Evolutionary conservation across 2,113 vertebrate species (phyloP), one percentile per base, ranked within the genome.

Genomic region (Etia nguti): DNA sequence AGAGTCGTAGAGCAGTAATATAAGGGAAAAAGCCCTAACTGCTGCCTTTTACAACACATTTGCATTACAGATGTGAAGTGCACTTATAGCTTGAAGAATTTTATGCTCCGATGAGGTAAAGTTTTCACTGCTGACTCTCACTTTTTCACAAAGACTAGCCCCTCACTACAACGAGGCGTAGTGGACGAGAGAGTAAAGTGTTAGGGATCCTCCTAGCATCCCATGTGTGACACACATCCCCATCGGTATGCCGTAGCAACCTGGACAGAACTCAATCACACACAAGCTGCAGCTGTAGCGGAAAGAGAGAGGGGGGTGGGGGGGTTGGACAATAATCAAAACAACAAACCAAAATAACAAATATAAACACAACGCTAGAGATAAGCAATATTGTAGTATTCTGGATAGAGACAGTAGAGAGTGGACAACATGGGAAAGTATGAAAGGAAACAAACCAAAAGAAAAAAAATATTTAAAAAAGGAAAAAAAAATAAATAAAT

Each of bases 351-450:
- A 85, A 92, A 94, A 92, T 90, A 95, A 92, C 88, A 95, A 94
- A 94, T 89, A 95, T 91, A 94, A 96, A 95, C 92, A 95, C 93
- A 96, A 95, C 86, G 94, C 95, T 95, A 95, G 92, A 94, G 92
- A 94, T 93, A 95, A 92, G 93, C 93, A 86, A 93, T 89, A 94
- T 88, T 93, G 92, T 90, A 87, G 87, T 93, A 62, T 90, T 93
- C 92, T 95, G 93, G 86, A 92, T 94, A 96, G 92, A 95, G 96
- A 95, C 96, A 95, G 94, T 87, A 96, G 94, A 97, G 96, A 98
- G 96, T 96, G 97, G 97, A 99, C 96, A 98, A 96, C 94, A 96
- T 98, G 97, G 96, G 94, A 97, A 94, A 95, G 97, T 96, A 97
- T 96, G 97, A 97, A 97, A 97, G 95, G 90, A 96, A 97, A 95